Evolutionary conservation across 2,113 vertebrate species (phyloP).

Genomic region (Proterorhinus semilunaris): DNA sequence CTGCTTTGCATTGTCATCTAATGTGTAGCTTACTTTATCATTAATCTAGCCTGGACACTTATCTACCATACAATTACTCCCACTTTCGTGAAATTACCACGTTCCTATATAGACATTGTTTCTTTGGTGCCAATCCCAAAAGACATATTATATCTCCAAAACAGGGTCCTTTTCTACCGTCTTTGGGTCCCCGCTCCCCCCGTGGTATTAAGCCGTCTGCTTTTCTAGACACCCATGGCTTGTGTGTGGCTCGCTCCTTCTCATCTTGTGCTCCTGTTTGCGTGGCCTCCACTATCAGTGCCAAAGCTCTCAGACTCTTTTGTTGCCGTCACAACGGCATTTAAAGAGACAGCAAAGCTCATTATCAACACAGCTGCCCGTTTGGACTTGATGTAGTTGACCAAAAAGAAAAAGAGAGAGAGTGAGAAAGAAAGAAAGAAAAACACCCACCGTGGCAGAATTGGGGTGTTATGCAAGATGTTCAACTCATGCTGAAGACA

Average conservation of each 20-base stretch:
- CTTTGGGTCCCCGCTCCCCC: slow-evolving; percentile 27
- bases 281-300: slow-evolving; percentile 30
- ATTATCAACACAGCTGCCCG: slow-evolving; percentile 44
- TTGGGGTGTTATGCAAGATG: slow-evolving; percentile 22
- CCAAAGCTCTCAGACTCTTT: slow-evolving; percentile 40
- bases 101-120: slow-evolving; percentile 6
- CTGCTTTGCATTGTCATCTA: background rate
- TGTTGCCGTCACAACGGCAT: slow-evolving; percentile 35
- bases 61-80: slow-evolving; percentile 1
- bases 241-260: slow-evolving; percentile 40
- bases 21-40: background rate
- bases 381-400: slow-evolving; percentile 31
- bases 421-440: background rate
- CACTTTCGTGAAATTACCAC: slow-evolving; percentile 20
- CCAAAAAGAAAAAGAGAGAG: background rate
- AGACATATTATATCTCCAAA: slow-evolving; percentile 12
- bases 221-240: slow-evolving; percentile 34
- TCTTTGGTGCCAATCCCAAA: slow-evolving; percentile 1
- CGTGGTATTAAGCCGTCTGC: slow-evolving; percentile 23
- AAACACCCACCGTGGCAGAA: slow-evolving; percentile 7
- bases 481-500: slow-evolving; percentile 16
- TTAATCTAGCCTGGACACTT: background rate
- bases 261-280: slow-evolving; percentile 40
- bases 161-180: slow-evolving; percentile 26
- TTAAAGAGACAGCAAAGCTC: slow-evolving; percentile 47